phyloP scores from a whole-genome alignment of 1,140 invertebrate species.

The Hyles euphorbiae region DNA sequence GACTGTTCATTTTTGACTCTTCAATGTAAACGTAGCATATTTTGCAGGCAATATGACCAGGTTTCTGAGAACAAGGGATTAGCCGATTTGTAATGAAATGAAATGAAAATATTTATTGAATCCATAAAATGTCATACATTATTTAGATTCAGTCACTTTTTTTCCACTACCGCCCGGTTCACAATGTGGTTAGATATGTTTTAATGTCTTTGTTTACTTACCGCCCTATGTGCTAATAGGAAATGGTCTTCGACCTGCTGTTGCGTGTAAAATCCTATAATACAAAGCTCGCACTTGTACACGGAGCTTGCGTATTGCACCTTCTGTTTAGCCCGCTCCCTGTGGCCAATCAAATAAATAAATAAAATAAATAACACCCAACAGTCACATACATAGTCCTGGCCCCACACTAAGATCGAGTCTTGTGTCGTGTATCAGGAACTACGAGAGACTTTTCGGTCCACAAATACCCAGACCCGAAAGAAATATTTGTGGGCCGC shows the following conservation, averaged over 20 bases:
- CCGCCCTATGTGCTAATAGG: constrained; percentile 37
- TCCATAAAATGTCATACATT: too few species aligned
- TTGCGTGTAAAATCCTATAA: constrained; percentile 56
- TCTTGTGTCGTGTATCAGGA: too few species aligned
- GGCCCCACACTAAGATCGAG: too few species aligned
- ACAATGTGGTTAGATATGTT: too few species aligned
- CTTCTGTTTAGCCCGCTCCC: constrained; percentile 50
- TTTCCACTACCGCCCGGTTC: too few species aligned
- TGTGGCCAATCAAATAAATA: constrained; percentile 25
- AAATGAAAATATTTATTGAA: not conserved
- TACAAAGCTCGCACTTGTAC: constrained; percentile 61
- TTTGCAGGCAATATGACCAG: constrained; percentile 37
- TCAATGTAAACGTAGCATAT: constrained; percentile 51
- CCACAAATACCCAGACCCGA: too few species aligned
- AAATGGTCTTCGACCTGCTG: constrained; percentile 61
- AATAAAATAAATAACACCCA: too few species aligned
- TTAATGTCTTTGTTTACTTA: constrained; percentile 21
- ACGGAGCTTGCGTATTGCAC: constrained; percentile 49
- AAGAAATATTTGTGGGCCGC: too few species aligned
- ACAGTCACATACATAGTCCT: too few species aligned
- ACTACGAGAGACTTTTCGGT: too few species aligned
- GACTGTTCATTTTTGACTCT: constrained; percentile 21
- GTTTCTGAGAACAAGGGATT: constrained; percentile 30
- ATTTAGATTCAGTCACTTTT: too few species aligned
- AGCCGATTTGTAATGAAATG: not conserved